Percentiles rank a stretch among this genome's conserved stretches.
phyloP scores from a whole-genome alignment of 2,113 vertebrate species.

The Pseudorectes ferrugineus region DNA sequence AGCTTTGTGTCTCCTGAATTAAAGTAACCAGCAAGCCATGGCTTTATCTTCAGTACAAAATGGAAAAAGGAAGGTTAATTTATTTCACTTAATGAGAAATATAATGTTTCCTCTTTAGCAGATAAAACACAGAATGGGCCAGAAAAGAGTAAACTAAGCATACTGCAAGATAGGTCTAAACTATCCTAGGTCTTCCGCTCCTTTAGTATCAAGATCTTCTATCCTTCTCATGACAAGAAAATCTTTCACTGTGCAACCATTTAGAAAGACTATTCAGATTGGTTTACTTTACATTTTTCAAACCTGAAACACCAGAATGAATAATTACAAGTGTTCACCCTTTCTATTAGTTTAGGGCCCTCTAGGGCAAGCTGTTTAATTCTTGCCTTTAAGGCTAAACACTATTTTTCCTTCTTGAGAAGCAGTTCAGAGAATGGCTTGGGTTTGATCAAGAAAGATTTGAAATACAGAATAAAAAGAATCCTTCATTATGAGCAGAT shows the following conservation, averaged over 20 bases:
- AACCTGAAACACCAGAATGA: constrained; percentile 2
- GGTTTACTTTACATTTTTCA: constrained; percentile 7
- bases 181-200: background rate
- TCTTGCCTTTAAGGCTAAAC: constrained; percentile 22
- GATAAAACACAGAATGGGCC: background rate
- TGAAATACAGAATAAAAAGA: constrained; percentile 12
- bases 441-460: constrained; percentile 18
- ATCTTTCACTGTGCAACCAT: background rate
- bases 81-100: background rate
- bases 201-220: background rate
- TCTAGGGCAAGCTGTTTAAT: constrained; percentile 7
- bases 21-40: background rate
- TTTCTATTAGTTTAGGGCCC: constrained; percentile 3
- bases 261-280: background rate
- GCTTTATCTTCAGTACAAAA: background rate
- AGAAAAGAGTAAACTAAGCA: background rate
- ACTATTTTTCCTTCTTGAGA: background rate
- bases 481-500: background rate
- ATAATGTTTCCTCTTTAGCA: background rate
- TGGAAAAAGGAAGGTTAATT: background rate
- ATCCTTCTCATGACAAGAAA: background rate
- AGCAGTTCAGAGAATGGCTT: background rate
- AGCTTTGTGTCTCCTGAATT: background rate
- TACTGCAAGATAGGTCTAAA: background rate
- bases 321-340: background rate